A percentile compares a stretch with the other conserved stretches of the same genome.
These are phyloP conservation scores for Euzetes globulus DNA, from an alignment of 2,888 invertebrate species.

Conservation along the genomic window DNA sequence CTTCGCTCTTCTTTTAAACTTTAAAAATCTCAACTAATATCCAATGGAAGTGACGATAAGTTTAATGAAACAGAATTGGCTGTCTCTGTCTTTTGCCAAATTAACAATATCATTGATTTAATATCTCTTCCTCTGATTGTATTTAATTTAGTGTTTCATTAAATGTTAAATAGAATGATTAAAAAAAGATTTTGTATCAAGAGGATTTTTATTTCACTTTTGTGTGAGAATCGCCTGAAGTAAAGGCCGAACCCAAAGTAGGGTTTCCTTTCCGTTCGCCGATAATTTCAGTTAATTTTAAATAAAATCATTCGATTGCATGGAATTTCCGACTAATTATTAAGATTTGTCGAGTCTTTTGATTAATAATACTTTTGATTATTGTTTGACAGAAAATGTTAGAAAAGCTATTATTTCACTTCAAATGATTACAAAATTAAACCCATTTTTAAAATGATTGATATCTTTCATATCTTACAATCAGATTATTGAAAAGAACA, in stretches of 20 bases:
- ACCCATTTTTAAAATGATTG: not conserved
- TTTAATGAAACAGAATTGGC: not conserved
- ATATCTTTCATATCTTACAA: no score
- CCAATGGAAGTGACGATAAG: not conserved
- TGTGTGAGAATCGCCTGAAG: conserved; percentile 4
- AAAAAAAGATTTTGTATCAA: not conserved
- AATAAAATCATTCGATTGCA: not conserved
- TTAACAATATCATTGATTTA: not conserved
- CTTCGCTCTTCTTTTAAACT: not conserved
- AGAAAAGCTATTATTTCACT: no score
- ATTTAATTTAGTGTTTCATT: not conserved
- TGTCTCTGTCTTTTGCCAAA: not conserved
- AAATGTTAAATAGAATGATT: not conserved
- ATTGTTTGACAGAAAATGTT: no score
- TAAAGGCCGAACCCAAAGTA: not conserved
- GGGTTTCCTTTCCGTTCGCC: not conserved
- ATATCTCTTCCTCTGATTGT: not conserved
- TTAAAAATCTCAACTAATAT: not conserved
- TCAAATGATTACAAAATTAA: not conserved
- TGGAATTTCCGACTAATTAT: not conserved
- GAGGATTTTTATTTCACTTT: not conserved
- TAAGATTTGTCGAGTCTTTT: not conserved
- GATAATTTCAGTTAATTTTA: not conserved
- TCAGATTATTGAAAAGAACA: no score
- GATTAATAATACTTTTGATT: not conserved